Conservation (phyloP, 2,888 invertebrate genomes). For the Taphrorychus bicolor region DNA sequence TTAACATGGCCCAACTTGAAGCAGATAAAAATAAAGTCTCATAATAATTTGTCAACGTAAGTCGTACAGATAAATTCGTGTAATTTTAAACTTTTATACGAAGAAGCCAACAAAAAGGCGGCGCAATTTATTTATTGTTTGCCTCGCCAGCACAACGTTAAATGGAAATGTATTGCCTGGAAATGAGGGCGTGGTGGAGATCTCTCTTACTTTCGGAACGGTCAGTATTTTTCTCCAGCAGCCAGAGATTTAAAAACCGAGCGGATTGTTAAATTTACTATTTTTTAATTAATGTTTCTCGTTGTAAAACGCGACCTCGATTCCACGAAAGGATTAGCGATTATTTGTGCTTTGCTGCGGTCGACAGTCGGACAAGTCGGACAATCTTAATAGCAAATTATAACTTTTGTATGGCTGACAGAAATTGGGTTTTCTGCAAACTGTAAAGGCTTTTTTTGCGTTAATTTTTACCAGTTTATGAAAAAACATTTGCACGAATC, state of each 20-base stretch:
- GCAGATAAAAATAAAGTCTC: slow-evolving; percentile 30
- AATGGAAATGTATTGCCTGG: slow-evolving; percentile 39
- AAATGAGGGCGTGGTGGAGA: slow-evolving; percentile 35
- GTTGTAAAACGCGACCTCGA: not conserved
- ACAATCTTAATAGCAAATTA: too few species aligned
- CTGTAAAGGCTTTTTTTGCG: too few species aligned
- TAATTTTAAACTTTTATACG: slow-evolving; percentile 39
- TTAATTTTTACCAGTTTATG: too few species aligned
- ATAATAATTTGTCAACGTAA: slow-evolving; percentile 32
- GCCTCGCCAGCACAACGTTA: slow-evolving; percentile 37
- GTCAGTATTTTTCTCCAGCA: slow-evolving; percentile 19
- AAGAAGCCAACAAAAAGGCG: slow-evolving; percentile 27
- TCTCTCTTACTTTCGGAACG: slow-evolving; percentile 30
- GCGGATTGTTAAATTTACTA: not conserved
- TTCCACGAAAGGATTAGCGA: not conserved
- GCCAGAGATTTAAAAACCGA: slow-evolving; percentile 13
- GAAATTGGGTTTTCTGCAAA: too few species aligned
- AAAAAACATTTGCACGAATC: too few species aligned
- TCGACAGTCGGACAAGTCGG: too few species aligned
- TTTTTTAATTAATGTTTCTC: slow-evolving; percentile 2
- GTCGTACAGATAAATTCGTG: slow-evolving; percentile 40
- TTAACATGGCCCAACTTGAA: not conserved
- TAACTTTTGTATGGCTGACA: too few species aligned
- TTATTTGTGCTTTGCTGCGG: too few species aligned
- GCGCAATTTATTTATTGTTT: slow-evolving; percentile 38